Evolutionary conservation across 2,888 invertebrate genomes (phyloP).

Genomic region (Kuschelorhynchus macadamiae): DNA sequence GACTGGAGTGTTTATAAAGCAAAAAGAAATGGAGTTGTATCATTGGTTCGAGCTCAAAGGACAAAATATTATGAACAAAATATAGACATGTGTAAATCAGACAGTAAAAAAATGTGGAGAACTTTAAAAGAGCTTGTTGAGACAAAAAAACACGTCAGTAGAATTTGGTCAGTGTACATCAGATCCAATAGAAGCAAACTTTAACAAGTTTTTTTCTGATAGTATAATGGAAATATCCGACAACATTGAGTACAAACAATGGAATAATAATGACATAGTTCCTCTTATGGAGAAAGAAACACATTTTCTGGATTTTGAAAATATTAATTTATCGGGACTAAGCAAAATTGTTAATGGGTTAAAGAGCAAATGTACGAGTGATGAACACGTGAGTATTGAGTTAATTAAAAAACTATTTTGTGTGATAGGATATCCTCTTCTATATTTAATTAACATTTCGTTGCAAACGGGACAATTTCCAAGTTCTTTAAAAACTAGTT

Average conservation of each 20-base stretch:
- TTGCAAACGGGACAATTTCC: not conserved
- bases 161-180: not conserved
- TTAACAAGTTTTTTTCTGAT: not conserved
- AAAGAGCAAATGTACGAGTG: not conserved
- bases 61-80: not conserved
- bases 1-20: not conserved
- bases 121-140: not conserved
- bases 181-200: not conserved
- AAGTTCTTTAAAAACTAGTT: not conserved
- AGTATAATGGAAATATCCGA: not conserved
- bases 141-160: not conserved
- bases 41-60: too few relatives aligned
- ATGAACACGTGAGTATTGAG: not conserved
- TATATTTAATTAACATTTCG: not conserved
- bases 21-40: too few relatives aligned
- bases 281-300: too few relatives aligned
- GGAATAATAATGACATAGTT: not conserved
- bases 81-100: not conserved
- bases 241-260: not conserved
- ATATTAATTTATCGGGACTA: not conserved
- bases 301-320: not conserved
- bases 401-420: not conserved
- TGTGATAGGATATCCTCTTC: not conserved
- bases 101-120: not conserved
- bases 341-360: not conserved